phyloP scores from a whole-genome alignment of 2,797 vertebrate genomes.

The Vireo griseus region DNA sequence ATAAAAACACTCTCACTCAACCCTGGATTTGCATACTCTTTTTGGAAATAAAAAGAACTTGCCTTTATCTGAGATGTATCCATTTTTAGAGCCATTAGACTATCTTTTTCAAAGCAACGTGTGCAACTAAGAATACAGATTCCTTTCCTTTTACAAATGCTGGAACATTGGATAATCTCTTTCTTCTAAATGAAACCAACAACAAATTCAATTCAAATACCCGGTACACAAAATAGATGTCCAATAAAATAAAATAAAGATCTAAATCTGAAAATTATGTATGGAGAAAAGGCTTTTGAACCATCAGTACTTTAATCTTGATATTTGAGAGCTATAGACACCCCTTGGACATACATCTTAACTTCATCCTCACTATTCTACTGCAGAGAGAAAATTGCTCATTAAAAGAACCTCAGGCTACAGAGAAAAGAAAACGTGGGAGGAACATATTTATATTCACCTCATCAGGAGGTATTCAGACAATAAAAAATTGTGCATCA shows the following conservation, averaged over 20 bases:
- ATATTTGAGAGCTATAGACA: background rate
- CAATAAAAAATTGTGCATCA: background rate
- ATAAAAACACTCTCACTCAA: background rate
- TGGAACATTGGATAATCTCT: background rate
- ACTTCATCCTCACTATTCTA: background rate
- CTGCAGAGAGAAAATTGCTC: background rate
- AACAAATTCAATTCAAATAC: background rate
- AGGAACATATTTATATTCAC: background rate
- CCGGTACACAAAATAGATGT: background rate
- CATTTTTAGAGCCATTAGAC: background rate
- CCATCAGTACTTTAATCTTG: background rate
- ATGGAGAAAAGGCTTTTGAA: background rate
- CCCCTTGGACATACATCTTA: background rate
- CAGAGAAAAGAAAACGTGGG: background rate
- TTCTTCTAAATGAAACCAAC: background rate
- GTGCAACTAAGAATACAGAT: background rate
- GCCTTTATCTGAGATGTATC: background rate
- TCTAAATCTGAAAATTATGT: background rate
- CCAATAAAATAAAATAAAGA: background rate
- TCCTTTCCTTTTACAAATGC: background rate
- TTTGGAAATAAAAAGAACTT: background rate
- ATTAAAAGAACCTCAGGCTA: background rate
- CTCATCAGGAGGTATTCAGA: background rate
- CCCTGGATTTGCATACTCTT: background rate
- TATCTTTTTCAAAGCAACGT: background rate